phyloP scores from a whole-genome alignment of 2,888 invertebrate genomes.

The Tolmerus cingulatus region DNA sequence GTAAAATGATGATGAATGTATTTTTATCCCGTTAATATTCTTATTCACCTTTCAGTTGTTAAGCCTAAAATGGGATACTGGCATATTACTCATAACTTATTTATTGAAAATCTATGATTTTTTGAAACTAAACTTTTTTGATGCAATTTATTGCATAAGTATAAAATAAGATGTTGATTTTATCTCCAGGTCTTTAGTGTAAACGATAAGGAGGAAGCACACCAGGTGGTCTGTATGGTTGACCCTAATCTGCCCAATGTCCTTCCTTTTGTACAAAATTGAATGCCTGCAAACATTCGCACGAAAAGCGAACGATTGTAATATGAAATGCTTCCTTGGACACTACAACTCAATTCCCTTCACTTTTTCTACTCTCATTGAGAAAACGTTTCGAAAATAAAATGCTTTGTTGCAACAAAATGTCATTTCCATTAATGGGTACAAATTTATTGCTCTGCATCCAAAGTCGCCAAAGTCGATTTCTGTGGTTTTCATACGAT shows the following conservation, averaged over 20 bases:
- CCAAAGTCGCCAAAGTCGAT: neutral
- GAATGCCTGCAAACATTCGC: slow-evolving; percentile 1
- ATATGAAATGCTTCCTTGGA: neutral
- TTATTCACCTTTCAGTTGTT: too few relatives aligned
- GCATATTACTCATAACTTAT: too few relatives aligned
- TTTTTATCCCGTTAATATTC: too few relatives aligned
- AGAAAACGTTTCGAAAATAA: neutral
- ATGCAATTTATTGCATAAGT: neutral
- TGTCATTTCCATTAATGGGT: slow-evolving; percentile 11
- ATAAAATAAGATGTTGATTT: neutral
- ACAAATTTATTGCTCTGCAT: slow-evolving; percentile 15
- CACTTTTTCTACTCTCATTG: neutral
- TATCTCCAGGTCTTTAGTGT: neutral
- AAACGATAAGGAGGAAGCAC: neutral
- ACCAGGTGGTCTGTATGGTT: neutral
- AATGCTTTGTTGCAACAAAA: neutral
- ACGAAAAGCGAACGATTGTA: neutral
- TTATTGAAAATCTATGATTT: neutral
- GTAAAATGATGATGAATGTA: too few relatives aligned
- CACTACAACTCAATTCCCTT: slow-evolving; percentile 1
- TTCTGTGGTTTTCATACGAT: slow-evolving; percentile 11
- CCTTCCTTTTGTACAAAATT: neutral
- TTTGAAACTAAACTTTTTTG: neutral
- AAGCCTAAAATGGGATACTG: too few relatives aligned
- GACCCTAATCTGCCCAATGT: neutral